phyloP scores from a whole-genome alignment of 2,888 invertebrate species.

The Drosophila quasianomalipes region DNA sequence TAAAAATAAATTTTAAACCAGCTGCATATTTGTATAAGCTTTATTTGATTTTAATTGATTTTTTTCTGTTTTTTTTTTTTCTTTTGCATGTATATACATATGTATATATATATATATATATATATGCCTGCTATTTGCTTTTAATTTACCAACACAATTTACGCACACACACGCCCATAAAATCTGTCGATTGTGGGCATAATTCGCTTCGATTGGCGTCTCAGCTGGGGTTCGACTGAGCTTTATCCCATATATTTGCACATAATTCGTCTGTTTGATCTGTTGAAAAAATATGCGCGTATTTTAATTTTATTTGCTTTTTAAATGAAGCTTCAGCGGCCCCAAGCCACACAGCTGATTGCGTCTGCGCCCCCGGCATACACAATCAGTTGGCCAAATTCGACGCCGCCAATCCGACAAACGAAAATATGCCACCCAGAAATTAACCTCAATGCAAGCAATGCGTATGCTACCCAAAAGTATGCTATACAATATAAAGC shows the following conservation, averaged over 20 bases:
- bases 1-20: constrained; percentile 77
- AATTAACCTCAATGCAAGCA: constrained; percentile 80
- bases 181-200: constrained; percentile 27
- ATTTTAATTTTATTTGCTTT: constrained; percentile 80
- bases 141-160: constrained; percentile 66
- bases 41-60: constrained; percentile 79
- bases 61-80: constrained; percentile 26
- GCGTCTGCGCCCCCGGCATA: constrained; percentile 64
- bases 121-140: constrained; percentile 63
- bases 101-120: background rate
- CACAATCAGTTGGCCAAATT: constrained; percentile 70
- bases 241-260: constrained; percentile 55
- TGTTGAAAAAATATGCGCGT: constrained; percentile 72
- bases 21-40: constrained; percentile 76
- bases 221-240: constrained; percentile 41
- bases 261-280: constrained; percentile 76
- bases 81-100: background rate
- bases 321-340: constrained; percentile 76
- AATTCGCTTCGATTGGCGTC: constrained; percentile 50
- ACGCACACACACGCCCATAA: constrained; percentile 21
- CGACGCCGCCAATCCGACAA: background rate
- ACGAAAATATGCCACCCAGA: constrained; percentile 29
- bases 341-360: constrained; percentile 69
- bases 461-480: constrained; percentile 65
- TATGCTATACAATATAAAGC: constrained; percentile 37